phyloP scores from a whole-genome alignment of 2,888 invertebrate genomes.

The Mythimna ferrago region DNA sequence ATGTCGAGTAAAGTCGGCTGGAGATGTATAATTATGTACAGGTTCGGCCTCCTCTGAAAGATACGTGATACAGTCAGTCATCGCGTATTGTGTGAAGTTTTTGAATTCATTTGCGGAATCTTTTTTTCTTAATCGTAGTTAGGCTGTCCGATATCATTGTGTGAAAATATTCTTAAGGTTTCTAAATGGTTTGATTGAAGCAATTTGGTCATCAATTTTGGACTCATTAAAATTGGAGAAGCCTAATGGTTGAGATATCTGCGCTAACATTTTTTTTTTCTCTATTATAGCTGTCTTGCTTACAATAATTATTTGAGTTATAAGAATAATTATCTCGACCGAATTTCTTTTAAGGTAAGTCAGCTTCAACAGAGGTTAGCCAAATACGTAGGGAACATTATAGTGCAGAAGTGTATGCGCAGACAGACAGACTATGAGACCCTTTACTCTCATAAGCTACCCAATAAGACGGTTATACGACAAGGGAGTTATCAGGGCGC shows the following conservation, averaged over 20 bases:
- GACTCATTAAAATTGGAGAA: neutral
- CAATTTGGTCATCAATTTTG: constrained; percentile 1
- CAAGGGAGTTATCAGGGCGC: too few relatives aligned
- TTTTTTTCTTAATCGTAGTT: neutral
- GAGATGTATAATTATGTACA: constrained; percentile 52
- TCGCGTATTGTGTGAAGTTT: constrained; percentile 14
- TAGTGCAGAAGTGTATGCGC: too few relatives aligned
- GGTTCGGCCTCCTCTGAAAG: constrained; percentile 40
- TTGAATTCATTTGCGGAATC: neutral
- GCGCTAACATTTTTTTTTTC: neutral
- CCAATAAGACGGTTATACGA: too few relatives aligned
- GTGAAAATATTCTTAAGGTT: neutral
- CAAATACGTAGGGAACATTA: too few relatives aligned
- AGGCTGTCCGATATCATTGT: neutral
- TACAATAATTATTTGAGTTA: too few relatives aligned
- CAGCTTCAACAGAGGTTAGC: too few relatives aligned
- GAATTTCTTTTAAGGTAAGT: too few relatives aligned
- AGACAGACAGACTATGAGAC: too few relatives aligned
- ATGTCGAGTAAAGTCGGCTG: constrained; percentile 50
- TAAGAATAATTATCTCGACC: too few relatives aligned
- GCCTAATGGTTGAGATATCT: neutral
- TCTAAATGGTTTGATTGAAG: constrained; percentile 5
- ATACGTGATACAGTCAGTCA: constrained; percentile 29
- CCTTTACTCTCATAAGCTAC: too few relatives aligned
- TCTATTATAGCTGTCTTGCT: neutral